Percentiles rank a stretch among this genome's conserved stretches.
phyloP scores from a whole-genome alignment of 2,113 vertebrate species.

The Castor canadensis region DNA sequence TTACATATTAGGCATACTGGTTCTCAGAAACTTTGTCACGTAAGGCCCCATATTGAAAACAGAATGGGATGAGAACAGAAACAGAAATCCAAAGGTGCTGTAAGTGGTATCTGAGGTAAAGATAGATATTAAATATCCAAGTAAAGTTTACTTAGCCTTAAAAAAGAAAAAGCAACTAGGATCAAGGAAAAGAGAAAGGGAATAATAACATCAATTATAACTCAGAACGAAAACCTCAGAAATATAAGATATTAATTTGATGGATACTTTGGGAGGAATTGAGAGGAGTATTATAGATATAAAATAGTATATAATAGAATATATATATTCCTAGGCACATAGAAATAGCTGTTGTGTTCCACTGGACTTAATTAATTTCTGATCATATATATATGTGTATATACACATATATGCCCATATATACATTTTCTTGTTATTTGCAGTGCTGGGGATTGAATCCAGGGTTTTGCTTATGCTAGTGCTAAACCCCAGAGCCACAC shows the following conservation, averaged over 20 bases:
- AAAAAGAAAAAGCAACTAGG: background rate
- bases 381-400: too few relatives aligned
- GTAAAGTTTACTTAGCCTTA: background rate
- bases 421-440: too few relatives aligned
- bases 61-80: slow-evolving; percentile 18
- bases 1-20: background rate
- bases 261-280: background rate
- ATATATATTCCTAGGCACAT: background rate
- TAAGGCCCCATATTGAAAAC: background rate
- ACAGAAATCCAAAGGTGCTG: background rate
- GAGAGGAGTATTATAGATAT: too few relatives aligned
- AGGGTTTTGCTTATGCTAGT: too few relatives aligned
- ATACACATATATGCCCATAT: background rate
- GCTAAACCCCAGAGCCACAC: background rate
- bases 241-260: background rate
- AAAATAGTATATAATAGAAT: too few relatives aligned
- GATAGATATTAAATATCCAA: background rate
- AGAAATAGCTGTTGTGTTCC: too few relatives aligned
- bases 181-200: background rate
- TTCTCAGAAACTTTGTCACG: background rate
- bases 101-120: background rate
- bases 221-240: background rate
- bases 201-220: background rate
- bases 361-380: too few relatives aligned
- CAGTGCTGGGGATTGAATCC: too few relatives aligned